Evolutionary conservation across 1,140 invertebrate species (phyloP).

Genomic region (Paralvinella palmiformis): DNA sequence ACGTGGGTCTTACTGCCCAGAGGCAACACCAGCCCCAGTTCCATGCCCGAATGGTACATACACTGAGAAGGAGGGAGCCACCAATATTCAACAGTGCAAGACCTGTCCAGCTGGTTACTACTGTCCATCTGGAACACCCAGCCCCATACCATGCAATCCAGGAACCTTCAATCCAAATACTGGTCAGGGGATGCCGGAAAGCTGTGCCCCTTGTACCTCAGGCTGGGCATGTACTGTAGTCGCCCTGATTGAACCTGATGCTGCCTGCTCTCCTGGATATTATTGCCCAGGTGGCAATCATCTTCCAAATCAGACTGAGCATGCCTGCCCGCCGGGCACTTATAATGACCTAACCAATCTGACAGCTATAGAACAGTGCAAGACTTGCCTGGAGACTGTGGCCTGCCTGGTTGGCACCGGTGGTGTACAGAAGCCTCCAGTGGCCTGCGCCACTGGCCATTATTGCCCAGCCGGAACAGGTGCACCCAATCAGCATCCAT

Average conservation of each 20-base stretch:
- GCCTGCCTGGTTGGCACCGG: constrained; percentile 34
- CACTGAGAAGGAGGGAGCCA: constrained; percentile 40
- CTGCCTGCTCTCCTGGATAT: constrained; percentile 40
- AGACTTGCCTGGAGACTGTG: constrained; percentile 29
- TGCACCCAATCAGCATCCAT: constrained; percentile 14
- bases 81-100: constrained; percentile 33
- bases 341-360: constrained; percentile 41
- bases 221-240: constrained; percentile 36
- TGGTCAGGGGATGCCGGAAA: constrained; percentile 18
- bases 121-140: constrained; percentile 33
- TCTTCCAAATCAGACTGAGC: constrained; percentile 31
- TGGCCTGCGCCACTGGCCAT: constrained; percentile 37
- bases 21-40: constrained; percentile 27
- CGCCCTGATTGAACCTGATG: constrained; percentile 36
- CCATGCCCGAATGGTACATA: constrained; percentile 38
- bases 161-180: constrained; percentile 35
- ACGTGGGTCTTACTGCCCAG: constrained; percentile 37
- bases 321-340: constrained; percentile 42
- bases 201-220: constrained; percentile 33
- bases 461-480: constrained; percentile 35
- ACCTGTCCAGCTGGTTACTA: constrained; percentile 38
- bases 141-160: constrained; percentile 28
- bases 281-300: constrained; percentile 41
- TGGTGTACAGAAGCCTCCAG: constrained; percentile 40
- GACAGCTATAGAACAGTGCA: constrained; percentile 37